phyloP scores from a whole-genome alignment of 1,140 invertebrate species.

The Trialeurodes vaporariorum region DNA sequence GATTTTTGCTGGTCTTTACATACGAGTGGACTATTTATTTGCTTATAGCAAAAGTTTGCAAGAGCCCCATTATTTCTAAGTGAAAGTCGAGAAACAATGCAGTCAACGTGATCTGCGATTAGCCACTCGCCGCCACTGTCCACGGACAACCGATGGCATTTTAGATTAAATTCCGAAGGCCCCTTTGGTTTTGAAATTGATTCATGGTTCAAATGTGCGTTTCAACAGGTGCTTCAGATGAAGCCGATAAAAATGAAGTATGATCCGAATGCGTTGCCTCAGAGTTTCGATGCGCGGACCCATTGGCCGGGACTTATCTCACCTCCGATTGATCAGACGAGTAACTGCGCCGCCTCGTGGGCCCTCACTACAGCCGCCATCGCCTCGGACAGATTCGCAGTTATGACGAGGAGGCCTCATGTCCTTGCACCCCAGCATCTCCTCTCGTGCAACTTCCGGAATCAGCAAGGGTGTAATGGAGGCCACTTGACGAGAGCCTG shows the following conservation, averaged over 20 bases:
- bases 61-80: no score
- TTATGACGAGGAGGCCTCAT: slow-evolving; percentile 68
- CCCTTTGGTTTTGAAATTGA: no score
- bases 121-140: no score
- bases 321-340: slow-evolving; percentile 61
- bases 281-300: slow-evolving; percentile 57
- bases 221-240: slow-evolving; percentile 50
- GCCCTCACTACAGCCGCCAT: slow-evolving; percentile 73
- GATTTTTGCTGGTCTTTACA: no score
- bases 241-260: slow-evolving; percentile 49
- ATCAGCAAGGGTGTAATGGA: slow-evolving; percentile 69
- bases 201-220: no score
- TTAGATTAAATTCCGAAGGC: no score
- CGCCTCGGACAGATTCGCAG: slow-evolving; percentile 64
- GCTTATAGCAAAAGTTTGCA: no score
- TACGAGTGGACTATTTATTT: no score
- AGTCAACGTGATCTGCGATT: no score
- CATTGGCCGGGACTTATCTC: slow-evolving; percentile 62
- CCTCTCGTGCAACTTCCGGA: slow-evolving; percentile 65
- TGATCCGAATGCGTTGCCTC: slow-evolving; percentile 43
- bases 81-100: no score
- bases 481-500: slow-evolving; percentile 83
- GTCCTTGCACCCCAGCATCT: slow-evolving; percentile 70
- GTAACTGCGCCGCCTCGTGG: slow-evolving; percentile 85
- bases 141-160: no score